A percentile compares a stretch with the other conserved stretches of the same genome.
phyloP scores from a whole-genome alignment of 2,888 invertebrate genomes.

The Trissoscelio sp. region DNA sequence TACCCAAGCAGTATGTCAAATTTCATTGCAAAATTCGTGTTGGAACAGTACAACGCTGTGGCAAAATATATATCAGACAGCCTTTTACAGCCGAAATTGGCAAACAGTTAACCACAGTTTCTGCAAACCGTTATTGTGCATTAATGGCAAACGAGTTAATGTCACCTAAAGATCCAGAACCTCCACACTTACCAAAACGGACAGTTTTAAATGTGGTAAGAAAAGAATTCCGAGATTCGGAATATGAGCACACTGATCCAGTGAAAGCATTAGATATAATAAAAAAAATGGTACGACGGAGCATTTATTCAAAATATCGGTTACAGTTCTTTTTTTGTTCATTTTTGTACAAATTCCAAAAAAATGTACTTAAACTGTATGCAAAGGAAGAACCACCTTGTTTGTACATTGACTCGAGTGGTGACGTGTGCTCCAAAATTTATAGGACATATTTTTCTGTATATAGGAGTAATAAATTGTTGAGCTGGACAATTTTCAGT shows the following conservation, averaged over 20 bases:
- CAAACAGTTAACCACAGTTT: neutral
- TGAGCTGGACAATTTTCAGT: constrained; percentile 23
- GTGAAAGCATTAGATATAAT: constrained; percentile 14
- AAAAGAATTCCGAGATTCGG: constrained; percentile 9
- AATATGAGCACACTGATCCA: constrained; percentile 39
- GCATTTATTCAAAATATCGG: constrained; percentile 51
- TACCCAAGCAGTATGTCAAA: neutral
- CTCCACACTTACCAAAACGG: constrained; percentile 10
- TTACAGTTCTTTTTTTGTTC: constrained; percentile 58
- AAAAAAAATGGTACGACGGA: constrained; percentile 20
- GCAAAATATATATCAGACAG: neutral
- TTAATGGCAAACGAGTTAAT: constrained; percentile 6
- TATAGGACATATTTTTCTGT: constrained; percentile 45
- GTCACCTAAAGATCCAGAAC: constrained; percentile 43
- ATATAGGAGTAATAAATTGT: constrained; percentile 15
- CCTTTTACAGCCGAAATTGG: neutral
- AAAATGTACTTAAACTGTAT: constrained; percentile 17
- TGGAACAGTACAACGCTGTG: neutral
- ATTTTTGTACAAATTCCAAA: constrained; percentile 56
- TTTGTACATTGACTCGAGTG: constrained; percentile 33
- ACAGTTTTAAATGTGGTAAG: constrained; percentile 17
- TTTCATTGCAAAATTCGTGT: neutral
- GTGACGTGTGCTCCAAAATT: constrained; percentile 32
- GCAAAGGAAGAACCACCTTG: constrained; percentile 37
- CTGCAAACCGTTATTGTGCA: neutral